These are phyloP conservation scores for Antechinus stuartii DNA, from an alignment of 2,113 vertebrate species.

Conservation along the genomic window DNA sequence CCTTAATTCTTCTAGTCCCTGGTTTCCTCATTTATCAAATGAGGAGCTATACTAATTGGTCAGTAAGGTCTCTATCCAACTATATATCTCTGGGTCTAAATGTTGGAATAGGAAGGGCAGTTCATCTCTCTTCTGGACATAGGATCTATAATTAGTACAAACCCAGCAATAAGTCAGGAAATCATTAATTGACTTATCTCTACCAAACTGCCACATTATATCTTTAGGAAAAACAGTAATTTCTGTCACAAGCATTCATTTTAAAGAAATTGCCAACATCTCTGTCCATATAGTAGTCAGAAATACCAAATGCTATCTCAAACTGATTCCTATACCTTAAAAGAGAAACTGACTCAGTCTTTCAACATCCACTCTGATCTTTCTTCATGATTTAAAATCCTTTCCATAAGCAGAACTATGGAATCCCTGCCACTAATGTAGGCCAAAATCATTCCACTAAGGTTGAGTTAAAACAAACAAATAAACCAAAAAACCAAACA, in stretches of 20 bases:
- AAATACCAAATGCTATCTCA: not conserved
- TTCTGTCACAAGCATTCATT: not conserved
- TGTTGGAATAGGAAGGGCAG: not conserved
- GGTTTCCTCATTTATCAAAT: not conserved
- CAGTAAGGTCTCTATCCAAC: not conserved
- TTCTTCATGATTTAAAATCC: not conserved
- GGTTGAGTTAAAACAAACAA: not conserved
- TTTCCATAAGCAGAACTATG: not conserved
- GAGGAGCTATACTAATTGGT: not conserved
- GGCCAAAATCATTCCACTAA: not conserved
- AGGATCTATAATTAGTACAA: not conserved
- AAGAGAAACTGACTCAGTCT: not conserved
- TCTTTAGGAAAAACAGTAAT: conserved; percentile 19
- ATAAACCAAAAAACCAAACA: no score
- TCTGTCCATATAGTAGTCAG: not conserved
- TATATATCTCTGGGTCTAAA: not conserved
- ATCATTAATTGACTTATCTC: not conserved
- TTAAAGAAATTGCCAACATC: not conserved
- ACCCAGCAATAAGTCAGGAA: not conserved
- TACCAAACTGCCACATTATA: not conserved
- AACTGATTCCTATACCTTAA: not conserved
- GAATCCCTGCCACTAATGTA: not conserved
- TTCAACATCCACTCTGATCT: not conserved
- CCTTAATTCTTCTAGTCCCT: not conserved
- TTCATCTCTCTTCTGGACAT: not conserved